A percentile compares a stretch with the other conserved stretches of the same genome.
Evolutionary conservation across 2,113 vertebrate genomes (phyloP).

Genomic region (Hyaena hyaena): DNA sequence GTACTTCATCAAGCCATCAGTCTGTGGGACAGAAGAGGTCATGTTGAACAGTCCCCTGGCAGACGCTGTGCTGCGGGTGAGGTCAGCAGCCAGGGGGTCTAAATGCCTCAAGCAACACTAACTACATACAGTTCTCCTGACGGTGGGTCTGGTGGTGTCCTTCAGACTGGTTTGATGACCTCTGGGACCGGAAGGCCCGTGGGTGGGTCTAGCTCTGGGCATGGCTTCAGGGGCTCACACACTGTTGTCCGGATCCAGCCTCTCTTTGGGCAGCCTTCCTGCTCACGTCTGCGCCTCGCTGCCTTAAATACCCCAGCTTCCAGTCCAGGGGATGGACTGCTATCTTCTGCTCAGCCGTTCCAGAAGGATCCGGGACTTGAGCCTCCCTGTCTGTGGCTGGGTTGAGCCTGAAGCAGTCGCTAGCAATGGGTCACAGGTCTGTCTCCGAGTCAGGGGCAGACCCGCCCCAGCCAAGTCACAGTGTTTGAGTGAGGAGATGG

Average conservation of each 20-base stretch:
- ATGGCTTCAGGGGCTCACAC: neutral
- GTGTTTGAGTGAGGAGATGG: neutral
- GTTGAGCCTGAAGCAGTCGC: neutral
- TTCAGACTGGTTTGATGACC: too few relatives aligned
- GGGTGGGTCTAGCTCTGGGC: neutral
- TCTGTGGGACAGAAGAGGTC: neutral
- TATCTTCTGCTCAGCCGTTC: neutral
- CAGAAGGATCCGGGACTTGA: neutral
- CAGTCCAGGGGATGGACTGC: neutral
- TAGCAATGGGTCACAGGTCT: neutral
- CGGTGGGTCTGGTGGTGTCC: neutral
- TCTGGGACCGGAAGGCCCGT: neutral
- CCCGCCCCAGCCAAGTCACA: neutral
- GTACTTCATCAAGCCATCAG: neutral
- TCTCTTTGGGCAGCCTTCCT: neutral
- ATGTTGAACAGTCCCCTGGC: neutral
- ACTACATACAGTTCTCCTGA: fast-evolving
- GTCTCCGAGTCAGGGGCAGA: neutral
- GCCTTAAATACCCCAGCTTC: neutral
- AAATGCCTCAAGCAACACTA: fast-evolving
- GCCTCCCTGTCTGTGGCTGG: neutral
- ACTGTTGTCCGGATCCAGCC: fast-evolving
- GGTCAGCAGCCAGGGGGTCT: neutral
- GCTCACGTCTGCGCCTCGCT: neutral
- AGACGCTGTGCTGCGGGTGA: fast-evolving